Conservation (phyloP, 2,888 invertebrate genomes). For the Dryadula phaetusa region DNA sequence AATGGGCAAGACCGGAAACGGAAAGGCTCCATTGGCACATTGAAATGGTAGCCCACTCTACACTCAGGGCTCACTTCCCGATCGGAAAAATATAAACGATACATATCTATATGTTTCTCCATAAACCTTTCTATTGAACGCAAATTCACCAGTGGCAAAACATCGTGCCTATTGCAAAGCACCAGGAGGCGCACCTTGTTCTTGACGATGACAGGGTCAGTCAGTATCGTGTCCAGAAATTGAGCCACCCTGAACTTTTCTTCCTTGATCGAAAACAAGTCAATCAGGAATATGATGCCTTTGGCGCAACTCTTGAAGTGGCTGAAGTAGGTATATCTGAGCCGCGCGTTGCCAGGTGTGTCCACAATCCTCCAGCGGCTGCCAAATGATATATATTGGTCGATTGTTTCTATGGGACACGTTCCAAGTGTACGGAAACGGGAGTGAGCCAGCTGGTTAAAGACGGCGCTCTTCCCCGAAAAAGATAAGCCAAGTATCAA, state of each 20-base stretch:
- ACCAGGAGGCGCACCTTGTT: not conserved
- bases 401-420: not conserved
- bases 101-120: not conserved
- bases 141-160: not conserved
- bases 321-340: not conserved
- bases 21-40: not conserved
- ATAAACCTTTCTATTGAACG: not conserved
- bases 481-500: not conserved
- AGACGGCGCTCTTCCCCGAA: not conserved
- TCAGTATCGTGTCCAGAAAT: not conserved
- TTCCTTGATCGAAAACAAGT: not conserved
- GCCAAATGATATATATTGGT: not conserved
- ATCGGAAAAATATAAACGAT: not conserved
- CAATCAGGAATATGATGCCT: slow-evolving; percentile 4
- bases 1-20: too few relatives aligned
- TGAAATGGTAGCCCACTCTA: not conserved
- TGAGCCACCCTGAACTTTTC: not conserved
- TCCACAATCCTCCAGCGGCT: not conserved
- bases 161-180: not conserved
- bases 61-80: too few relatives aligned
- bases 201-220: not conserved
- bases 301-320: not conserved
- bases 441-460: not conserved
- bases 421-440: not conserved
- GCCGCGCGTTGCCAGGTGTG: not conserved